These are phyloP conservation scores for Enteromius anoplus DNA, from an alignment of 2,797 vertebrate genomes.

Conservation along the genomic window DNA sequence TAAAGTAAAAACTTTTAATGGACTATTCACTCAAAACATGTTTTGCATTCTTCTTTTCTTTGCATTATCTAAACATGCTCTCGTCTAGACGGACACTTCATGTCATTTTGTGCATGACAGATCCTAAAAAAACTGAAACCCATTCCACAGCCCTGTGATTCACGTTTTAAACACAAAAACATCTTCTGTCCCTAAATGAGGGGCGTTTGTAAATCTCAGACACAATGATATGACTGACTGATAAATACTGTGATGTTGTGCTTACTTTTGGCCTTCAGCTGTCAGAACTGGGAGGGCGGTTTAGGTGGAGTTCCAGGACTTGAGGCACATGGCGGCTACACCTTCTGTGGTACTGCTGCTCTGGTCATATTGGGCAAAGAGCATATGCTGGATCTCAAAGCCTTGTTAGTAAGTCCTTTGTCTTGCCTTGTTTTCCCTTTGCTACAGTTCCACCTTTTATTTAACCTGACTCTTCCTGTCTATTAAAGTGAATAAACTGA, in stretches of 20 bases:
- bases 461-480: constrained; percentile 9
- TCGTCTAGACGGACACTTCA: not conserved
- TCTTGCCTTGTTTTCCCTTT: not conserved
- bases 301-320: constrained; percentile 92
- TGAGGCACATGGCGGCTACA: constrained; percentile 96
- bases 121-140: not conserved
- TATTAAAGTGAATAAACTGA: constrained; percentile 15
- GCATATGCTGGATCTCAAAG: constrained; percentile 88
- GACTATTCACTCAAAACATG: not conserved
- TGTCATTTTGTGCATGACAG: not conserved
- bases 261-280: constrained; percentile 72
- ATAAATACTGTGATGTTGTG: not conserved
- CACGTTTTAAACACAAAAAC: not conserved
- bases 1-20: not conserved
- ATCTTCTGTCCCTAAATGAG: not conserved
- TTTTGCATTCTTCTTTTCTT: not conserved
- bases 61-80: not conserved
- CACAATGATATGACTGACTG: not conserved
- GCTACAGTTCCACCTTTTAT: not conserved
- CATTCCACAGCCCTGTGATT: not conserved
- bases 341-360: constrained; percentile 92
- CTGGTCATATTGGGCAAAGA: constrained; percentile 93
- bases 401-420: constrained; percentile 83
- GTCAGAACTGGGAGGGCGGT: constrained; percentile 98
- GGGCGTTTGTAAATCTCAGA: not conserved